phyloP scores from a whole-genome alignment of 1,140 invertebrate genomes.

The Zaprionus taronus region DNA sequence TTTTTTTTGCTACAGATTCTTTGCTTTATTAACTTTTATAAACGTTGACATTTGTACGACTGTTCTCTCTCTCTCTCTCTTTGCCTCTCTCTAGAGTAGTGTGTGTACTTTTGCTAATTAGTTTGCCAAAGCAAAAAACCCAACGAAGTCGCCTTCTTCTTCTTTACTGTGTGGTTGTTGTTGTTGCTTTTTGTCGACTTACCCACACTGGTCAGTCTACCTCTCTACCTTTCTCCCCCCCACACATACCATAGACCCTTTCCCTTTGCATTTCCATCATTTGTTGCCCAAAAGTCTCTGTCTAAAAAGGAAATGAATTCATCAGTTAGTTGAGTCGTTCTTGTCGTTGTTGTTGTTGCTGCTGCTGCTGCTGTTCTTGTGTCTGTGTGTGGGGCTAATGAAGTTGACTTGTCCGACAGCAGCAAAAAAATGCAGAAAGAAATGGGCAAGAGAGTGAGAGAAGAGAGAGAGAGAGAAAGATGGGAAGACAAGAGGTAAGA shows the following conservation, averaged over 20 bases:
- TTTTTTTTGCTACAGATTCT: conserved; percentile 34
- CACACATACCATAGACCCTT: not conserved
- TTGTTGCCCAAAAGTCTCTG: conserved; percentile 29
- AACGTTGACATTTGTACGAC: conserved; percentile 47
- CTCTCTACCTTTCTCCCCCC: not conserved
- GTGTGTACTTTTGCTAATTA: conserved; percentile 78
- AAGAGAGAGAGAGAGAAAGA: not conserved
- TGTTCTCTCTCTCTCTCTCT: not conserved
- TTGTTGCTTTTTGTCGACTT: not conserved
- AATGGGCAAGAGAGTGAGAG: not conserved
- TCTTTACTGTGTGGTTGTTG: not conserved
- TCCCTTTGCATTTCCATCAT: not conserved
- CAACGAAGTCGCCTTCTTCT: conserved; percentile 1
- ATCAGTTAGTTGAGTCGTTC: conserved; percentile 59
- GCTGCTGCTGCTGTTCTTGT: conserved; percentile 34
- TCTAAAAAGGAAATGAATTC: conserved; percentile 79
- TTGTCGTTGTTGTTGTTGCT: conserved; percentile 13
- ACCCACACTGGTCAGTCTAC: conserved; percentile 7
- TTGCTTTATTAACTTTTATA: conserved; percentile 61
- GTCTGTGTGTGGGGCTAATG: conserved; percentile 53
- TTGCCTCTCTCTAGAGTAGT: not conserved
- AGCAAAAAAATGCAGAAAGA: conserved; percentile 11
- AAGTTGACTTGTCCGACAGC: conserved; percentile 60
- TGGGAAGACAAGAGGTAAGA: not conserved
- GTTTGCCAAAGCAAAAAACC: conserved; percentile 65